Base-by-base conservation (phyloP, 2,888 invertebrate species). In the Itoplectis maculator region DNA sequence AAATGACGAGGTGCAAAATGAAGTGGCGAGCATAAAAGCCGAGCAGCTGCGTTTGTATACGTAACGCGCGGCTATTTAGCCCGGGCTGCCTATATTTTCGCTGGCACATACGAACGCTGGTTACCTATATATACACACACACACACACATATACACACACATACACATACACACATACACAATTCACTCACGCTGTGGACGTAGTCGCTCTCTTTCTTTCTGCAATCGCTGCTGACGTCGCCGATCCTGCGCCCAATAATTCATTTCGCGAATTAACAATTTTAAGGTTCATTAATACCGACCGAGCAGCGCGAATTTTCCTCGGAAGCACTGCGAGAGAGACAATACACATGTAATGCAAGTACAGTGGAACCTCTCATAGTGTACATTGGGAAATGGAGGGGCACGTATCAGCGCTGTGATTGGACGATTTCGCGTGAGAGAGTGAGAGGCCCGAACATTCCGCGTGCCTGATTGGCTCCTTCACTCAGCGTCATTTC, bases 1-100 rank as follows among this genome's bases (percentile, higher is more conserved):
- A 85, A 79, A 79, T 84, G 82, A 81, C 82, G 84, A 85, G 81
- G 84, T 80, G 82, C 79, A 79, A 84, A 84, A 84, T 81, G 81
- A 79, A 84, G 78, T 80, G 75, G 76, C 81, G 66, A 63, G 61
- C 59, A 78, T 84, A 78, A 85, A 84, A 84, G 40, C 73, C 47
- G 40, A 45, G 29, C 65, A 54, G 51, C 45, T 68, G 54, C 76
- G 69, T 68, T 75, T 78, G 37, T 63, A 18, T 18, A 59, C 54
- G 42, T 47, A 18, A 49, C 29, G 42, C 69, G 70, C 49, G 49
- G 11, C 15, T 49, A 49, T 49, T 2, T n/a, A 49, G n/a, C 29
- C 29, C 29, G 29, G 29, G 29, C 29, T 5, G 29, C 29, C 29
- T 29, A 5, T 29, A 29, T 29, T 3, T n/a, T 29, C 29, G 5